Percentiles rank a stretch among this genome's conserved stretches.
These are phyloP conservation scores for Drosophila subpulchrella DNA, from an alignment of 1,140 invertebrate species.

Conservation along the genomic window DNA sequence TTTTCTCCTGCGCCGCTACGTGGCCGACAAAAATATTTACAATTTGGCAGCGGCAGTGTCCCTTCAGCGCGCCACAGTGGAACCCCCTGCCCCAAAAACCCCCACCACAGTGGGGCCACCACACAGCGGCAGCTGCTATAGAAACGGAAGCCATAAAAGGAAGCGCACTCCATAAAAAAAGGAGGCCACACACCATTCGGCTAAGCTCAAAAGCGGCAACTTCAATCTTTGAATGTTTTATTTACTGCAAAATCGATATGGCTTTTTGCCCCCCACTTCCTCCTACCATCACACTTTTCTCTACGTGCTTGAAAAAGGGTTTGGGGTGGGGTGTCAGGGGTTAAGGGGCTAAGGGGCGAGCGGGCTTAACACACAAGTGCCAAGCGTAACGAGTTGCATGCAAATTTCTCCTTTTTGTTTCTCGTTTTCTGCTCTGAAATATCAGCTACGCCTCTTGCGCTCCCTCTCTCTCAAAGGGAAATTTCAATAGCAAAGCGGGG, in stretches of 20 bases:
- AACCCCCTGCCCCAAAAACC: neutral
- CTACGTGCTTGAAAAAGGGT: conserved; percentile 25
- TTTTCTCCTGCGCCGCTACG: conserved; percentile 80
- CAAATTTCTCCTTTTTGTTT: conserved; percentile 64
- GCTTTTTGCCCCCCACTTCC: conserved; percentile 46
- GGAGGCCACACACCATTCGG: conserved; percentile 79
- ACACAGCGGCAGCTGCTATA: conserved; percentile 62
- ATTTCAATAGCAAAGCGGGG: conserved; percentile 47
- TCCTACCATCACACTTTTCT: neutral
- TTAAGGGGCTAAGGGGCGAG: conserved; percentile 33
- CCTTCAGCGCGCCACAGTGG: conserved; percentile 32
- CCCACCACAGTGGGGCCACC: conserved; percentile 33
- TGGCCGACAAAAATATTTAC: conserved; percentile 82
- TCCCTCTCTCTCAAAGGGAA: conserved; percentile 43
- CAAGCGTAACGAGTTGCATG: conserved; percentile 80
- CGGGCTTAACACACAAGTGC: conserved; percentile 77
- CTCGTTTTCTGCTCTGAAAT: conserved; percentile 52
- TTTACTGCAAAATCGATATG: conserved; percentile 82
- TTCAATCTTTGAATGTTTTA: conserved; percentile 82
- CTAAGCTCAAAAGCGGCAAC: conserved; percentile 81
- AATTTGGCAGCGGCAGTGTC: conserved; percentile 69
- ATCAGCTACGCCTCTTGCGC: conserved; percentile 44
- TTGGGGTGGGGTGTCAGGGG: conserved; percentile 4
- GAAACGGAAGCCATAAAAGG: conserved; percentile 77
- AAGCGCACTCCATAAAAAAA: conserved; percentile 80